phyloP scores from a whole-genome alignment of 64 coral and sea anemone genomes.

The Montipora sp. region DNA sequence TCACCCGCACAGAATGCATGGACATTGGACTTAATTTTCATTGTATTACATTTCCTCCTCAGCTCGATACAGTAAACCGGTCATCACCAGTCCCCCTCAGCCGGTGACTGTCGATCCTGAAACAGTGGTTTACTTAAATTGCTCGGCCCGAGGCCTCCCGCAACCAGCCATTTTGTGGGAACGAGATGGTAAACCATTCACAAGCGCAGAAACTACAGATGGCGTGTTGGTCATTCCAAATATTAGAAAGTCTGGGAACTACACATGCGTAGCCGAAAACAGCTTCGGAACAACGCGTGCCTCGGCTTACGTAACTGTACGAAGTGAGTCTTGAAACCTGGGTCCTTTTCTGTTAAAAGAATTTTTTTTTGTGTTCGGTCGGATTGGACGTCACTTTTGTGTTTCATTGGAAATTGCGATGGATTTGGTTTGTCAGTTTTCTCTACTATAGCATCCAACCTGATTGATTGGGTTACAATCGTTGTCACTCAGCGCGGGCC shows the following conservation, averaged over 20 bases:
- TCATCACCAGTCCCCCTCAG: conserved; percentile 28
- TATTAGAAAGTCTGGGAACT: conserved; percentile 56
- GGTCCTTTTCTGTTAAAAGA: no score
- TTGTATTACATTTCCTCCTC: not conserved
- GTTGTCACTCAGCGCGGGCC: no score
- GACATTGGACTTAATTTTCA: no score
- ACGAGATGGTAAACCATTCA: not conserved
- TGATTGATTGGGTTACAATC: no score
- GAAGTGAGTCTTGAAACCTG: conserved; percentile 30
- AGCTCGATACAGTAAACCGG: not conserved
- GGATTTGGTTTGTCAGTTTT: no score
- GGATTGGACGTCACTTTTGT: no score
- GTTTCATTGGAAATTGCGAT: no score
- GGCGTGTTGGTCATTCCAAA: conserved; percentile 23
- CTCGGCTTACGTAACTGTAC: conserved; percentile 54
- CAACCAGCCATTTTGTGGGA: conserved; percentile 57
- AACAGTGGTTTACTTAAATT: conserved; percentile 64
- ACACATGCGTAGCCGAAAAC: conserved; percentile 48
- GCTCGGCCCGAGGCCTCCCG: conserved; percentile 56
- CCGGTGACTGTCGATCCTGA: conserved; percentile 64
- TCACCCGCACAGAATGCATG: no score
- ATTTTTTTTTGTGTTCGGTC: no score
- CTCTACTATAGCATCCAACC: no score
- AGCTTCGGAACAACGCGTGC: conserved; percentile 7
- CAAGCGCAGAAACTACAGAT: not conserved